phyloP scores from a whole-genome alignment of 2,113 vertebrate species.

The Lucifuga dentata region DNA sequence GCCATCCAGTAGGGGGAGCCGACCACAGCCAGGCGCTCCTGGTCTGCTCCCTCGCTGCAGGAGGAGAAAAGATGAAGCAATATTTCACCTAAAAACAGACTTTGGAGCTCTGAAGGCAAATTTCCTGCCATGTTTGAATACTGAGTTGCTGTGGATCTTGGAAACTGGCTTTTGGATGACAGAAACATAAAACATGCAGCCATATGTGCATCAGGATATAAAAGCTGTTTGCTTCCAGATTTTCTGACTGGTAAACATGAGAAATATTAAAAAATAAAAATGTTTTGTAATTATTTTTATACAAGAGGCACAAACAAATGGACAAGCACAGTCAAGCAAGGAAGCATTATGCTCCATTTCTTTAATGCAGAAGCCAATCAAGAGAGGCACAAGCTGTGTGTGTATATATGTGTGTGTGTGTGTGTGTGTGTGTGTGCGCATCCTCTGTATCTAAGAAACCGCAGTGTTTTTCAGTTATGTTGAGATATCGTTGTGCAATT shows the following conservation, averaged over 20 bases:
- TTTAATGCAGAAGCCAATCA: constrained; percentile 9
- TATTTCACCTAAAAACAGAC: no score
- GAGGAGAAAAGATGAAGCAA: background rate
- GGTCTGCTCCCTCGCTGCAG: constrained; percentile 86
- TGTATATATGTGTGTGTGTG: background rate
- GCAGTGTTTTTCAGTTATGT: constrained; percentile 53
- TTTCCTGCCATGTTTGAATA: no score
- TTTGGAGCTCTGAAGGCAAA: no score
- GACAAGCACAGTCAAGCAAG: background rate
- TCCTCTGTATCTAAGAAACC: constrained; percentile 50
- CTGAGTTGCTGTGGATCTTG: no score
- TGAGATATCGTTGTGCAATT: constrained; percentile 64
- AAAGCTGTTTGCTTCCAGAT: no score
- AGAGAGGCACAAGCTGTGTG: background rate
- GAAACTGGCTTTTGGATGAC: background rate
- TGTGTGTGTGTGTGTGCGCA: constrained; percentile 1
- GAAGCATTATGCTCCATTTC: constrained; percentile 17
- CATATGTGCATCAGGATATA: background rate
- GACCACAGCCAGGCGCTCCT: constrained; percentile 91
- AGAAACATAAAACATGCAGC: background rate
- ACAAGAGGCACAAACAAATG: background rate
- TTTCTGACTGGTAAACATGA: no score
- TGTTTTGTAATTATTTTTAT: no score
- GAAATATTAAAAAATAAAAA: no score
- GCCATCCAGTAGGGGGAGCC: constrained; percentile 99